A percentile compares a stretch with the other conserved stretches of the same genome.
phyloP scores from a whole-genome alignment of 2,113 vertebrate species.

The Larimichthys crocea region DNA sequence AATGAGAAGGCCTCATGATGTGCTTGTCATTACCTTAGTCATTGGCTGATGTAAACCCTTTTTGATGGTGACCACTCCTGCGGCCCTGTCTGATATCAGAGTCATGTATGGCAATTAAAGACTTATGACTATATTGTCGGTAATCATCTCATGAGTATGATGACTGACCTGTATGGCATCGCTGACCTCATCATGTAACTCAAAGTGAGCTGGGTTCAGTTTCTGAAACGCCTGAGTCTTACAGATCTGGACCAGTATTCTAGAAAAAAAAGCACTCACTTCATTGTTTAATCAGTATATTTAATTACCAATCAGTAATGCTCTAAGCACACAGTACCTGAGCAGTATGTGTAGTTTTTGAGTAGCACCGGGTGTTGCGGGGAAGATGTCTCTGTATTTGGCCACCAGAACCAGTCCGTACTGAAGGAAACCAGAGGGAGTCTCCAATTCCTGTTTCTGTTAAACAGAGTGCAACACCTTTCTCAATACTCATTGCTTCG shows the following conservation, averaged over 20 bases:
- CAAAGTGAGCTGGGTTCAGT: slow-evolving; percentile 86
- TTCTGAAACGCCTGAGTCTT: slow-evolving; percentile 94
- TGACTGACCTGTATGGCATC: slow-evolving; percentile 87
- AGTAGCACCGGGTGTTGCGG: slow-evolving; percentile 79
- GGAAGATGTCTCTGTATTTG: slow-evolving; percentile 94
- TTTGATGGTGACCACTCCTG: slow-evolving; percentile 91
- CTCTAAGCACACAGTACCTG: slow-evolving; percentile 79
- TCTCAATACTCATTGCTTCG: not conserved
- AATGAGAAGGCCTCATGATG: not conserved
- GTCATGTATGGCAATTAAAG: not conserved
- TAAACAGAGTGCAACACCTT: slow-evolving; percentile 27
- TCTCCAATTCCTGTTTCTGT: slow-evolving; percentile 91
- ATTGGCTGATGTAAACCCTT: slow-evolving; percentile 95
- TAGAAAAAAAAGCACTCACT: slow-evolving; percentile 58
- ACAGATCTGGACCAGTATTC: slow-evolving; percentile 95
- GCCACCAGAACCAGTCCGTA: slow-evolving; percentile 91
- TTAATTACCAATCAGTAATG: accelerated
- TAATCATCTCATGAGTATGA: not conserved
- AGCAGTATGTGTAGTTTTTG: slow-evolving; percentile 92
- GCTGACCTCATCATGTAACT: slow-evolving; percentile 85
- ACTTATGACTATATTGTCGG: not conserved
- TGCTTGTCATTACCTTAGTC: slow-evolving; percentile 87
- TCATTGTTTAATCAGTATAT: not conserved
- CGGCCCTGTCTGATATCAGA: slow-evolving; percentile 87
- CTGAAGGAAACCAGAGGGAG: slow-evolving; percentile 91